Conservation (phyloP, 1,140 invertebrate species). For the Brachionus asplanchnoidis region DNA sequence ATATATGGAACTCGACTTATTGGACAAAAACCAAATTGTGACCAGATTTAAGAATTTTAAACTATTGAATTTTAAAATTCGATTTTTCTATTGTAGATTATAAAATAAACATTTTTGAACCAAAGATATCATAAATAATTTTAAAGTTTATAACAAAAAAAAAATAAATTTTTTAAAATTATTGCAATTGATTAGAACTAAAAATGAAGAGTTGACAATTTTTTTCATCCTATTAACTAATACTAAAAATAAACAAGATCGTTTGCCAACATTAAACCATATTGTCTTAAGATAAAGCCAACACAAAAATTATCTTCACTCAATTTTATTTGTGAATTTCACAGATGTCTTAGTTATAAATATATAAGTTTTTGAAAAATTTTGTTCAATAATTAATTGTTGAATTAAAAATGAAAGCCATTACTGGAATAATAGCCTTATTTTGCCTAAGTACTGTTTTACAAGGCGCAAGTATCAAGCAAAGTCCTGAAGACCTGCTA, state of each 20-base stretch:
- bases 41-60: background rate
- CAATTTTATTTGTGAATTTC: background rate
- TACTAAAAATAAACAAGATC: too few species aligned
- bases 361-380: background rate
- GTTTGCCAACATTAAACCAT: background rate
- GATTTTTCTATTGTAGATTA: too few species aligned
- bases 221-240: too few species aligned
- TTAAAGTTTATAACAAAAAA: too few species aligned
- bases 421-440: background rate
- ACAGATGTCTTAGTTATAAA: background rate
- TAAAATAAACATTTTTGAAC: too few species aligned
- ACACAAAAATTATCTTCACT: background rate
- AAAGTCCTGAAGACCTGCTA: background rate
- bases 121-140: too few species aligned
- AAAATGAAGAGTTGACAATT: too few species aligned
- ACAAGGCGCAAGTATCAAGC: background rate
- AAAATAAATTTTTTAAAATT: too few species aligned
- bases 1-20: constrained; percentile 12
- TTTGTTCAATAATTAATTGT: background rate
- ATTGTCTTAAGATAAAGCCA: background rate
- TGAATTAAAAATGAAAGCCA: background rate
- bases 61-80: background rate
- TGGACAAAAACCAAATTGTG: constrained; percentile 19
- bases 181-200: too few species aligned
- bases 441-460: background rate